These are phyloP conservation scores for Seison nebaliae DNA, from an alignment of 1,140 invertebrate genomes.

Conservation along the genomic window DNA sequence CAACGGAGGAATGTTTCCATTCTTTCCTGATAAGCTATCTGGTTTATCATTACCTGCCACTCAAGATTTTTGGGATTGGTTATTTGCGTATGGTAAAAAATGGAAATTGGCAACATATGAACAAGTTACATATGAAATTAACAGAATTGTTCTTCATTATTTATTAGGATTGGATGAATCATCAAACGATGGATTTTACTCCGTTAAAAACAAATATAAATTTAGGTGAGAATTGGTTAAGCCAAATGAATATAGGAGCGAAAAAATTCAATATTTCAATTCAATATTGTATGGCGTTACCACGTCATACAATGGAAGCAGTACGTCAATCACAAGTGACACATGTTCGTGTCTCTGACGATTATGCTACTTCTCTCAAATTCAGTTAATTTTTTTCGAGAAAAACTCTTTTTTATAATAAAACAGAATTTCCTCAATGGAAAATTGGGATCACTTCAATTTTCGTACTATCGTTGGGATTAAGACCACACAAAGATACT, in stretches of 20 bases:
- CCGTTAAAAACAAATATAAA: constrained; percentile 14
- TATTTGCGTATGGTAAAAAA: constrained; percentile 15
- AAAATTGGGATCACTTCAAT: constrained; percentile 20
- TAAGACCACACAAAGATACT: constrained; percentile 22
- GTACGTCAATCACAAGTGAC: constrained; percentile 15
- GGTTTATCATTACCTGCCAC: constrained; percentile 6
- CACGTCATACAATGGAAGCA: constrained; percentile 14
- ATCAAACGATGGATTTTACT: constrained; percentile 13
- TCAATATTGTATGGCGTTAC: constrained; percentile 16
- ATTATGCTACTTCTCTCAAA: constrained; percentile 10
- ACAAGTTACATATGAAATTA: constrained; percentile 13
- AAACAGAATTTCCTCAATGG: constrained; percentile 17
- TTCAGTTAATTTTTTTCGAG: not conserved
- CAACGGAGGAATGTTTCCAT: constrained; percentile 6
- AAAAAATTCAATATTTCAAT: constrained; percentile 14
- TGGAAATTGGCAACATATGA: constrained; percentile 18
- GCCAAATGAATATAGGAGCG: constrained; percentile 15
- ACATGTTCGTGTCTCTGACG: constrained; percentile 13
- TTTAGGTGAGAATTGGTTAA: constrained; percentile 14
- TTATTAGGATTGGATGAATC: constrained; percentile 16
- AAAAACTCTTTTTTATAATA: not conserved
- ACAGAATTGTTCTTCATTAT: not conserved
- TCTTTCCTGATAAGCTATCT: constrained; percentile 3
- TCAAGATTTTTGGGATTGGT: constrained; percentile 17
- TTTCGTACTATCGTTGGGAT: constrained; percentile 18